Evolutionary conservation across 2,888 invertebrate genomes (phyloP), one percentile per base, ranked within the genome.

Genomic region (Caenorhabditis sp.): DNA sequence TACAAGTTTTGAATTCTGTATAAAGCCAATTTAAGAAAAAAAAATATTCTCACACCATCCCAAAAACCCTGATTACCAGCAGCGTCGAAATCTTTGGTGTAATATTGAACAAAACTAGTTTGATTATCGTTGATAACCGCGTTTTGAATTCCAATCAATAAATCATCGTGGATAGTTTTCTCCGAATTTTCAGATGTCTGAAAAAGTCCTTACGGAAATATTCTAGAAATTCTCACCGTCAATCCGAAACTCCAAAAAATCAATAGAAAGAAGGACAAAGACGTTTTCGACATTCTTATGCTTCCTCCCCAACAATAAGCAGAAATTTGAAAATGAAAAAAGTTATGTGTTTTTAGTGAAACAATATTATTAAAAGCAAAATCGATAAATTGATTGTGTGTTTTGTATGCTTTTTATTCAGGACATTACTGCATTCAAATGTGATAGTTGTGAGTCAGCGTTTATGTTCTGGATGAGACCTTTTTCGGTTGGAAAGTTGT

Each of bases 361-460:
- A 43, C 43, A 43, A 43, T 43, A 43, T 43, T 17, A 43, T 17
- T 43, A 43, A 17, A 17, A 43, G 17, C 12, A 43, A 17, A 43
- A 43, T 43, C 43, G 43, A 43, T 43, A 43, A 43, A 43, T 17
- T 43, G 43, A 43, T 43, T 43, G 12, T 43, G 43, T 43, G 17
- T 43, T 43, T 43, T 17, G 17, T 43, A 17, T 43, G 53, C 8
- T 12, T 53, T 53, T 55, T 26, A 51, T 73, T 63, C n/a, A 83
- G 81, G 87, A 87, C 60, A 77, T 84, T 0, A 79, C 81, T 1
- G 72, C 84, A 1, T 85, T 87, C 78, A 83, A 83, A 61, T 86
- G 86, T 64, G 83, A 84, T 51, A 76, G 79, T 49, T 86, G 86
- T 62, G 63, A 67, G 17, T 77, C 76, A 17, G 81, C 81, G 1